Evolutionary conservation across 2,113 vertebrate genomes (phyloP).

Genomic region (Perccottus glenii): DNA sequence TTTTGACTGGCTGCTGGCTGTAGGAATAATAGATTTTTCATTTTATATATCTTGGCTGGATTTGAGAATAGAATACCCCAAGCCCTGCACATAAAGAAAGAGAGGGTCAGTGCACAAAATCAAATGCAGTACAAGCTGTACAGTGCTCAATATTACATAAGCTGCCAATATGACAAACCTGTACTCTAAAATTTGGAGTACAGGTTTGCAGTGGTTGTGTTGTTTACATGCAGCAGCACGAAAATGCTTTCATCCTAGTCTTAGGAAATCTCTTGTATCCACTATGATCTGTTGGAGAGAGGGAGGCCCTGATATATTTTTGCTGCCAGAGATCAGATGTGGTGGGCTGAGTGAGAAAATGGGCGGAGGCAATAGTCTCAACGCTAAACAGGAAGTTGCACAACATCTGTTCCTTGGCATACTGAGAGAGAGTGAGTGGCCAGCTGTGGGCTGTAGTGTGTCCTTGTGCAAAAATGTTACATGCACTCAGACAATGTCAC

Average conservation of each 20-base stretch:
- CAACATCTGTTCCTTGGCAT: constrained; percentile 73
- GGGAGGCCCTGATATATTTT: constrained; percentile 47
- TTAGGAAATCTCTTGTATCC: constrained; percentile 3
- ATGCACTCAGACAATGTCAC: constrained; percentile 33
- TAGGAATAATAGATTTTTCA: constrained; percentile 3
- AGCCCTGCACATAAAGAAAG: constrained; percentile 50
- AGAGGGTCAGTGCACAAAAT: constrained; percentile 48
- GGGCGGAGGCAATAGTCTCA: constrained; percentile 51
- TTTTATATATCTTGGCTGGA: constrained; percentile 37
- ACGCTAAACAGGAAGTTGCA: constrained; percentile 76
- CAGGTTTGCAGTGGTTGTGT: constrained; percentile 1
- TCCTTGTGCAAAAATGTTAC: constrained; percentile 28
- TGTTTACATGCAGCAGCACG: not conserved
- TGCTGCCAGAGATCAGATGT: constrained; percentile 49
- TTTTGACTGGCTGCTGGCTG: constrained; percentile 26
- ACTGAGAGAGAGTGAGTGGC: constrained; percentile 53
- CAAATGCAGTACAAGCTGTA: constrained; percentile 52
- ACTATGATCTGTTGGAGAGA: constrained; percentile 20
- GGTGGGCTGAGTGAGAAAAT: constrained; percentile 35
- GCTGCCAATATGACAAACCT: constrained; percentile 36
- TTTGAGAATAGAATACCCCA: constrained; percentile 49
- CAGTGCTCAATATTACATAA: constrained; percentile 56
- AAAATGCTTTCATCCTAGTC: not conserved
- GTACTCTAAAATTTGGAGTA: constrained; percentile 18
- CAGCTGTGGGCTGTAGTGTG: constrained; percentile 61